phyloP scores from a whole-genome alignment of 2,888 invertebrate genomes.

The Dermolepida albohirtum region DNA sequence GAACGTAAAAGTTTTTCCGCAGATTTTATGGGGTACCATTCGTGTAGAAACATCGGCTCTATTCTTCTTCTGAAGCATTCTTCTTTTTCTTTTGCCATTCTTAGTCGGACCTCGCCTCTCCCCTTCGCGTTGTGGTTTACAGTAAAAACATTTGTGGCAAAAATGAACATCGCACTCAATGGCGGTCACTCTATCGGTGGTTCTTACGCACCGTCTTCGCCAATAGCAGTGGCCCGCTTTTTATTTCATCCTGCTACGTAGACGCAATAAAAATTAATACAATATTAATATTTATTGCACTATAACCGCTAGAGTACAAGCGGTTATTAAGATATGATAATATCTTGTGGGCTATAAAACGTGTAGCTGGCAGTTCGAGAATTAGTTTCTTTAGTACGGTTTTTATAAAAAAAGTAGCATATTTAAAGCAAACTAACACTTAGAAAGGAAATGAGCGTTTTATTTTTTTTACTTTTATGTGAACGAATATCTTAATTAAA shows the following conservation, averaged over 20 bases:
- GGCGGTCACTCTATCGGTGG: too few relatives aligned
- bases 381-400: too few relatives aligned
- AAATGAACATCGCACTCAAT: too few relatives aligned
- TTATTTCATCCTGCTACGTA: not conserved
- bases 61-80: not conserved
- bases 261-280: conserved; percentile 24
- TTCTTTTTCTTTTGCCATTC: not conserved
- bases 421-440: too few relatives aligned
- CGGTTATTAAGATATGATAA: conserved; percentile 27
- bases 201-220: too few relatives aligned
- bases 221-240: not conserved
- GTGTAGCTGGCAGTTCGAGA: not conserved
- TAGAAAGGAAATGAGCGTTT: too few relatives aligned
- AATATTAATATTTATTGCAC: conserved; percentile 24
- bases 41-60: not conserved
- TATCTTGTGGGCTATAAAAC: conserved; percentile 8
- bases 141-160: too few relatives aligned
- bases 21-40: conserved; percentile 9
- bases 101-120: not conserved
- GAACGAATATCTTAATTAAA: too few relatives aligned
- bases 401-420: too few relatives aligned
- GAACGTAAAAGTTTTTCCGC: conserved; percentile 18
- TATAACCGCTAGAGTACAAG: not conserved
- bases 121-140: too few relatives aligned
- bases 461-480: too few relatives aligned